These are phyloP conservation scores for Xenopus borealis DNA, from an alignment of 2,113 vertebrate species.

Conservation along the genomic window DNA sequence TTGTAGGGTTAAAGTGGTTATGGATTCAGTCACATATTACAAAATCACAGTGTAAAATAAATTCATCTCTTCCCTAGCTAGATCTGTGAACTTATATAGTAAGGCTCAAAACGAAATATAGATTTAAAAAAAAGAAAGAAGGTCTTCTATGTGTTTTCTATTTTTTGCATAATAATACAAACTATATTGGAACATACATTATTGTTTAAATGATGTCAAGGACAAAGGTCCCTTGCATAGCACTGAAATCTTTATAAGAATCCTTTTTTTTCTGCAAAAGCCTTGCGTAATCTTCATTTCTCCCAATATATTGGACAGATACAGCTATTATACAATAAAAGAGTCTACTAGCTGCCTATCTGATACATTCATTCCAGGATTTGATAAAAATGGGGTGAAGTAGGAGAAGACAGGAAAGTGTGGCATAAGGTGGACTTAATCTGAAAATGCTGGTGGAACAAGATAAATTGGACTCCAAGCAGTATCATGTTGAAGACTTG, in stretches of 20 bases:
- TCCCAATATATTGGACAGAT: not conserved
- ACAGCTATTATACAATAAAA: not conserved
- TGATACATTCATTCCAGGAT: not conserved
- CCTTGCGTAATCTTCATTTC: not conserved
- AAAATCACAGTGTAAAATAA: too few species aligned
- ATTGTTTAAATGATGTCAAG: not conserved
- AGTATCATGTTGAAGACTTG: not conserved
- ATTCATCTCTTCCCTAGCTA: too few species aligned
- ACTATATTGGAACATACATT: not conserved
- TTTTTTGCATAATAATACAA: not conserved
- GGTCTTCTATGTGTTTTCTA: not conserved
- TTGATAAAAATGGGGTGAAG: not conserved
- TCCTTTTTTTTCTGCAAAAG: not conserved
- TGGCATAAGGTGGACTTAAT: not conserved
- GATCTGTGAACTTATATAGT: too few species aligned
- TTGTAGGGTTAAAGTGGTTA: too few species aligned
- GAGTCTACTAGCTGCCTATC: not conserved
- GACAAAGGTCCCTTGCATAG: not conserved
- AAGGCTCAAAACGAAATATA: too few species aligned
- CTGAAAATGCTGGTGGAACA: not conserved
- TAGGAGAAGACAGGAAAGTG: not conserved
- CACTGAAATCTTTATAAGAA: slow-evolving; percentile 4
- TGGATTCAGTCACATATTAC: too few species aligned
- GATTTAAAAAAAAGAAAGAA: too few species aligned
- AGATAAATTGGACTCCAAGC: not conserved